phyloP scores from a whole-genome alignment of 2,113 vertebrate species.

The Columbina picui region DNA sequence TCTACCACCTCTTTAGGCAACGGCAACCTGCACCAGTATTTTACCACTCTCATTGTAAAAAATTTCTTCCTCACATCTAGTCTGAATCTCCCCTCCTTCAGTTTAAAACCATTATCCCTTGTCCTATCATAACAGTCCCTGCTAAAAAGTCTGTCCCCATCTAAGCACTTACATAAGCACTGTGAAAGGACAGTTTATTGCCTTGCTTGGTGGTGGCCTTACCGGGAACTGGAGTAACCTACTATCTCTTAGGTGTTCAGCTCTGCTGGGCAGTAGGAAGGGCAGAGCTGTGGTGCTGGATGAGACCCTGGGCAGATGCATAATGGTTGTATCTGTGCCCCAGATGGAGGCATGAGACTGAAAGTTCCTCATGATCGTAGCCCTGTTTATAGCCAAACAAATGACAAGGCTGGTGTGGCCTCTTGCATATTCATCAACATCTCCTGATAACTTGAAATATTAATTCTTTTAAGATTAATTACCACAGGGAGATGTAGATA shows the following conservation, averaged over 20 bases:
- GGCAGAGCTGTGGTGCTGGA: not conserved
- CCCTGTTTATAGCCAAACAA: not conserved
- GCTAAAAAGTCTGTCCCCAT: too few relatives aligned
- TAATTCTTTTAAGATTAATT: conserved; percentile 15
- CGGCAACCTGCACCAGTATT: too few relatives aligned
- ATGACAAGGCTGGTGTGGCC: not conserved
- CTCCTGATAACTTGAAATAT: not conserved
- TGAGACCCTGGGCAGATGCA: not conserved
- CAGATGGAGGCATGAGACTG: not conserved
- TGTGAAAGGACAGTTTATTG: not conserved
- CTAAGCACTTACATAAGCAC: too few relatives aligned
- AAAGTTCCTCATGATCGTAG: not conserved
- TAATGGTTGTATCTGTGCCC: not conserved
- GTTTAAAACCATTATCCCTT: too few relatives aligned
- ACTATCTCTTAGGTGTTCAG: not conserved
- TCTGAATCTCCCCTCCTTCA: too few relatives aligned
- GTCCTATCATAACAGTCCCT: too few relatives aligned
- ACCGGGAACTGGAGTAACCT: not conserved
- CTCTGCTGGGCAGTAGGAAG: not conserved
- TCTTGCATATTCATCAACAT: not conserved
- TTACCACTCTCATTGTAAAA: too few relatives aligned
- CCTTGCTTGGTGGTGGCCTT: not conserved
- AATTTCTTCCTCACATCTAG: too few relatives aligned
- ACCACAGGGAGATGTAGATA: not conserved
- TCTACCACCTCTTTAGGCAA: too few relatives aligned